phyloP scores from a whole-genome alignment of 2,797 vertebrate genomes.

The Typhlichthys subterraneus region DNA sequence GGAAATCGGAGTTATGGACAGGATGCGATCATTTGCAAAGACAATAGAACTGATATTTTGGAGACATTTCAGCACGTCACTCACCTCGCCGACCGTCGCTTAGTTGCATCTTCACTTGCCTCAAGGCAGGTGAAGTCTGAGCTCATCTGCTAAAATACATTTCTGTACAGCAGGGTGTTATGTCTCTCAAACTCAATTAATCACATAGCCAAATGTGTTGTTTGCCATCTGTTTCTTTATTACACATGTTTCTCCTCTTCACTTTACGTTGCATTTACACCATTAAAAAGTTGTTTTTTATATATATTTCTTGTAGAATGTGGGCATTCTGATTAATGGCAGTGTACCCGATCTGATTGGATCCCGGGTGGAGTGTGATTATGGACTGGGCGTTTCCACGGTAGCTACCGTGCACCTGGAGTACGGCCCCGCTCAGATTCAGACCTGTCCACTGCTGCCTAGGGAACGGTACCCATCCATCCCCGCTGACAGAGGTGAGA shows the following conservation, averaged over 20 bases:
- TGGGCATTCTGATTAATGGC: constrained; percentile 92
- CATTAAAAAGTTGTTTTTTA: constrained; percentile 26
- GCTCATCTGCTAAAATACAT: constrained; percentile 22
- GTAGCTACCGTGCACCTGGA: constrained; percentile 84
- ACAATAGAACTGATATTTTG: constrained; percentile 67
- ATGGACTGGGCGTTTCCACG: constrained; percentile 79
- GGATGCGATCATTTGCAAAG: constrained; percentile 67
- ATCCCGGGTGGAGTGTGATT: constrained; percentile 89
- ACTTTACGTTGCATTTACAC: constrained; percentile 29
- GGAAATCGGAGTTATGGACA: constrained; percentile 55
- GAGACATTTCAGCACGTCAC: constrained; percentile 48
- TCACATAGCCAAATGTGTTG: constrained; percentile 55
- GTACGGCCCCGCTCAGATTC: constrained; percentile 82
- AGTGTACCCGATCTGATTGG: constrained; percentile 88
- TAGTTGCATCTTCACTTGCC: constrained; percentile 27
- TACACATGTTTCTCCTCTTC: not conserved
- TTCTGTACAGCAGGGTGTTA: constrained; percentile 58
- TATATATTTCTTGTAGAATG: constrained; percentile 68
- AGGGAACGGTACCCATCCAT: constrained; percentile 78
- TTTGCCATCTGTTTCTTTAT: constrained; percentile 66
- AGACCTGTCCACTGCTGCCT: constrained; percentile 88
- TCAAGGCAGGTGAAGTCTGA: no score
- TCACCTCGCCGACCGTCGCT: constrained; percentile 24
- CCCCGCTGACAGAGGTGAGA: constrained; percentile 81
- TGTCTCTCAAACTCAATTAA: constrained; percentile 63